Percentiles rank a stretch among this genome's conserved stretches.
These are phyloP conservation scores for Dilophus febrilis DNA, from an alignment of 2,888 invertebrate genomes.

Conservation along the genomic window DNA sequence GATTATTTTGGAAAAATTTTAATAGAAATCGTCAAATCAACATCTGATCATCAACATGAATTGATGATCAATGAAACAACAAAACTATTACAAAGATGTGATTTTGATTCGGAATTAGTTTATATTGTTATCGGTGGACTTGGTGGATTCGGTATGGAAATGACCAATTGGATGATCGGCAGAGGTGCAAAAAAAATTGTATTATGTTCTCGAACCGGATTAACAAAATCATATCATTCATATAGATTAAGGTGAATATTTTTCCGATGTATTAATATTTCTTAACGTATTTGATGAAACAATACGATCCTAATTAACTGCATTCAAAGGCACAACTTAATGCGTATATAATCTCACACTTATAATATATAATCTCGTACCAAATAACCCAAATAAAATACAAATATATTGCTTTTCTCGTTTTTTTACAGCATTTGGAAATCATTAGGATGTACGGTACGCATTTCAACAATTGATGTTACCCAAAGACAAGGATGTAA, in stretches of 20 bases:
- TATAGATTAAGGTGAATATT: conserved; percentile 43
- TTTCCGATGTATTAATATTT: no score
- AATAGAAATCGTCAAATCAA: conserved; percentile 24
- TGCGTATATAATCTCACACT: neutral
- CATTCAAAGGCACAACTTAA: no score
- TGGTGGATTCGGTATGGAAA: conserved; percentile 83
- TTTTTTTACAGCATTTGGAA: conserved; percentile 36
- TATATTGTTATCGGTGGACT: conserved; percentile 63
- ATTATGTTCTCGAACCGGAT: conserved; percentile 62
- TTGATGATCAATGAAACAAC: no score
- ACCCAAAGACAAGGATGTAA: conserved; percentile 52
- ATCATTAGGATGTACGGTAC: conserved; percentile 46
- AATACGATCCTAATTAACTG: no score
- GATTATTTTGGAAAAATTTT: conserved; percentile 66
- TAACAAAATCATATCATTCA: conserved; percentile 67
- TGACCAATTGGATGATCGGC: conserved; percentile 70
- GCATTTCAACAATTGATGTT: conserved; percentile 54
- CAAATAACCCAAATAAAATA: neutral
- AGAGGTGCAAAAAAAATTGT: conserved; percentile 65
- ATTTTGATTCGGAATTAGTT: conserved; percentile 18
- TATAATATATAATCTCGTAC: no score
- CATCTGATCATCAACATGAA: conserved; percentile 14
- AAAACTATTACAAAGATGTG: conserved; percentile 19
- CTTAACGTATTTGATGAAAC: no score
- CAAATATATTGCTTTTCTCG: conserved; percentile 1